Evolutionary conservation across 2,797 vertebrate species (phyloP), one percentile per base, ranked within the genome.

Genomic region (Gouania willdenowi): DNA sequence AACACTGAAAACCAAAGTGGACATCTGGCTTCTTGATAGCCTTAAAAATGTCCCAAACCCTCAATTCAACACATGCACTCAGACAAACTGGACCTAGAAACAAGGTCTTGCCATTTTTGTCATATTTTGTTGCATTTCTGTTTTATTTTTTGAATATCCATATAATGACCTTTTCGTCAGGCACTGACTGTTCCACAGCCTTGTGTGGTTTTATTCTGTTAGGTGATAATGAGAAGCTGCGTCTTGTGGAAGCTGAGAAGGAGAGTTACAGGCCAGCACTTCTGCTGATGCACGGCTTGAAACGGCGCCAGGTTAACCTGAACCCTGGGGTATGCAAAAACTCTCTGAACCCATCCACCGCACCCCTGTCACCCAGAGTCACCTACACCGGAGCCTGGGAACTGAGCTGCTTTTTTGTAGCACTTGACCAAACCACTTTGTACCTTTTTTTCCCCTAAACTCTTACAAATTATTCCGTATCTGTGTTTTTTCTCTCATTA

Each of bases 301-400:
- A 46, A 54, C 38, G 18, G 20, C 36, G 45, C 69, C 59, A 56
- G 51, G 36, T 66, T 5, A 76, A 72, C 67, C 60, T 63, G 71
- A 82, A 68, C 50, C 70, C 47, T 26, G 16, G 24, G 47, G 41
- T 41, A 70, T 68, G 50, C 39, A 19, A 45, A 66, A 53, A 20
- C 49, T 34, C 13, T 43, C 29, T 2, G 8, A 33, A 31, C 38
- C 22, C 12, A n/a, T 34, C n/a, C 20, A 20, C 6, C 5, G 2
- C 26, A 1, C 5, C 4, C 11, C 15, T 15, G 25, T 41, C 28
- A 17, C 10, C 15, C n/a, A 0, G 9, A 27, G 23, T 59, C 41
- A 37, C 25, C 56, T 46, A 63, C 45, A 54, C 30, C 6, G 5
- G 14, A 8, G 4, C 19, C 14, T 29, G 1, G 3, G 23, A 22